Evolutionary conservation across 2,113 vertebrate species (phyloP), one percentile per base, ranked within the genome.

Genomic region (Hassar affinis): DNA sequence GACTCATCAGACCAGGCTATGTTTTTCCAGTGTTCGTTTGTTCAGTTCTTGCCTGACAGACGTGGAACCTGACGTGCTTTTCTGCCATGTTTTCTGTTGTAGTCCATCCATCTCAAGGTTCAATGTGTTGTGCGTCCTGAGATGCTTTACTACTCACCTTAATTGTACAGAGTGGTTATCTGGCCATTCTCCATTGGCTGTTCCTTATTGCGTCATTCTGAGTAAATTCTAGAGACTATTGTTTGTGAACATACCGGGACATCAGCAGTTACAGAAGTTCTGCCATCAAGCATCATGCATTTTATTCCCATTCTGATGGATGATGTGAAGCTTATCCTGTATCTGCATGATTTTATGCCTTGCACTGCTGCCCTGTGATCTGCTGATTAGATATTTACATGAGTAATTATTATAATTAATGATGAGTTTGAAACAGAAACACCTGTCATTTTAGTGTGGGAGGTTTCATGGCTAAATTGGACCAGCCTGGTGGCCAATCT

Each of bases 71-170:
- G 4, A 30, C 4, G 6, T 62, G 59, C 11, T 62, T 12, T 30
- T 62, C 59, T 62, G 59, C n/a, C n/a, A n/a, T n/a, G n/a, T n/a
- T n/a, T n/a, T n/a, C n/a, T 62, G 59, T 30, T 62, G 59, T 30
- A 27, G 57, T 10, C 59, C 12, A 15, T 62, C 59, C n/a, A 1
- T 17, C n/a, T 61, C n/a, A 27, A 61, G 56, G 8, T 59, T 59
- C 3, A 9, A n/a, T 11, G 57, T n/a, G 3, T 4, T 12, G 57
- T 59, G 10, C 10, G 4, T 62, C 2, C n/a, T 62, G 59, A 62
- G 59, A 59, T 59, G 2, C 22, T 10, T 59, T 59, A 11, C 56
- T 59, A 8, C 56, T 59, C 56, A n/a, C 2, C 56, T n/a, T 25
- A 59, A 11, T 59, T 59, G 56, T n/a, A 59, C 56, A 59, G 56